Conservation (phyloP, 2,113 vertebrate species). For the Todiramphus saurophagus region DNA sequence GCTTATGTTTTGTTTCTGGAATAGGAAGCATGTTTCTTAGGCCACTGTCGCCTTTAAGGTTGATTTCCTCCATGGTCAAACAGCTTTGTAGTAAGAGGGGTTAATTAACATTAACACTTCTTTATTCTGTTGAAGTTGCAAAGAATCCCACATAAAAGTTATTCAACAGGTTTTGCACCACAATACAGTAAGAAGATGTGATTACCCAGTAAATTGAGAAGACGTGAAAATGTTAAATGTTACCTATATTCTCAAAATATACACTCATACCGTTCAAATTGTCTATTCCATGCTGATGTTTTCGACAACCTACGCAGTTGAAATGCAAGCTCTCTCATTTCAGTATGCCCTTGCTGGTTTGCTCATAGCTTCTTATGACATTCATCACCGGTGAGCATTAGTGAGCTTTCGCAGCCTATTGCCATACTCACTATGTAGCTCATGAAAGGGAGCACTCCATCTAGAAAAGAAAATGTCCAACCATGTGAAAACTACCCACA, state of each 20-base stretch:
- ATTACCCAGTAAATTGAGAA: not conserved
- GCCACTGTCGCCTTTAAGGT: not conserved
- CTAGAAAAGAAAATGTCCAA: not conserved
- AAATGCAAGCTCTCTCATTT: not conserved
- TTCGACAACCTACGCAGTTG: not conserved
- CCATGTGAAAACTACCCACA: not conserved
- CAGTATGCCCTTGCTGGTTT: not conserved
- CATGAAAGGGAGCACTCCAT: not conserved
- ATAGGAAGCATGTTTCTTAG: not conserved
- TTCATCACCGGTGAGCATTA: fast-evolving
- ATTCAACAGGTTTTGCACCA: not conserved
- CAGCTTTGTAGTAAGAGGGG: not conserved
- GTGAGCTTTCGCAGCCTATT: not conserved
- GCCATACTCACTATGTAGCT: fast-evolving
- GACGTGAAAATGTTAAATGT: not conserved
- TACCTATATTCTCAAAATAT: not conserved
- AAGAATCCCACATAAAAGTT: not conserved
- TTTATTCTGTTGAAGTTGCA: not conserved
- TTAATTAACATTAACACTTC: not conserved
- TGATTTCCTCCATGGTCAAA: not conserved
- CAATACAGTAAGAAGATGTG: not conserved
- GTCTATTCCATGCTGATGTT: not conserved
- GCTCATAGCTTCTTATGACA: fast-evolving
- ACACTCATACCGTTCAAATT: not conserved
- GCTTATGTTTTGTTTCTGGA: not conserved